Percentiles rank a stretch among this genome's conserved stretches.
Evolutionary conservation across 2,113 vertebrate species (phyloP).

Genomic region (Nansenia antarctica): DNA sequence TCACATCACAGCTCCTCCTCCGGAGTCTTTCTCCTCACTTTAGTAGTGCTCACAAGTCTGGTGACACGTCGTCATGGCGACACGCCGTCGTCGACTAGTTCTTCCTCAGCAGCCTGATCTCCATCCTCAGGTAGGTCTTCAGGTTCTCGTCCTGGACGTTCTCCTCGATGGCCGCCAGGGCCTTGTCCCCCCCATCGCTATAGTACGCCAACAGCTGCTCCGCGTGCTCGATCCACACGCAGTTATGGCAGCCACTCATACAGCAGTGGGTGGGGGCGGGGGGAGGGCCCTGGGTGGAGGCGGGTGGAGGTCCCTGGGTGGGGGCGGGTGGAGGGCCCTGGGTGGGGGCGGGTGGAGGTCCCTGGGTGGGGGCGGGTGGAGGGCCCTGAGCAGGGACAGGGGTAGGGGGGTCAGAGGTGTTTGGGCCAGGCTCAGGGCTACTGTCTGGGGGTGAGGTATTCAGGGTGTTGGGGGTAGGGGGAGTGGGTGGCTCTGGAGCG

Average conservation of each 20-base stretch:
- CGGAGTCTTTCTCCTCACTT: too few species aligned
- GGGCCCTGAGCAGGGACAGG: conserved; percentile 34
- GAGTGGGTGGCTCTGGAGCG: neutral
- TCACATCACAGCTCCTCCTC: too few species aligned
- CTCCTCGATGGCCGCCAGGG: conserved; percentile 81
- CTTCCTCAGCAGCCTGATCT: conserved; percentile 82
- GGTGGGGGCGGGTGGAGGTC: conserved; percentile 32
- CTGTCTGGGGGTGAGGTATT: accelerated
- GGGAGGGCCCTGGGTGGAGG: conserved; percentile 26
- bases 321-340: conserved; percentile 68
- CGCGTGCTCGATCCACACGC: conserved; percentile 88
- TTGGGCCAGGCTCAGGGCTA: accelerated
- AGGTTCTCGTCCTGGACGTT: conserved; percentile 86
- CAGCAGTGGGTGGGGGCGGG: conserved; percentile 86
- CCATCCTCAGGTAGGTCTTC: conserved; percentile 87
- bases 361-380: conserved; percentile 73
- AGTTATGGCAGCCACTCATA: conserved; percentile 91
- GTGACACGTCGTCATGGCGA: too few species aligned
- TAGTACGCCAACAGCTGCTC: conserved; percentile 80
- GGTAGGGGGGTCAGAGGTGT: neutral
- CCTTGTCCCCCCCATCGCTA: conserved; percentile 75
- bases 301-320: conserved; percentile 63
- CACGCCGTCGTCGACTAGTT: too few species aligned
- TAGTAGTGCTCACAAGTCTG: too few species aligned
- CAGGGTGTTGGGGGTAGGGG: accelerated